Evolutionary conservation across 2,797 vertebrate genomes (phyloP).

Genomic region (Sphenopsis melanotis): DNA sequence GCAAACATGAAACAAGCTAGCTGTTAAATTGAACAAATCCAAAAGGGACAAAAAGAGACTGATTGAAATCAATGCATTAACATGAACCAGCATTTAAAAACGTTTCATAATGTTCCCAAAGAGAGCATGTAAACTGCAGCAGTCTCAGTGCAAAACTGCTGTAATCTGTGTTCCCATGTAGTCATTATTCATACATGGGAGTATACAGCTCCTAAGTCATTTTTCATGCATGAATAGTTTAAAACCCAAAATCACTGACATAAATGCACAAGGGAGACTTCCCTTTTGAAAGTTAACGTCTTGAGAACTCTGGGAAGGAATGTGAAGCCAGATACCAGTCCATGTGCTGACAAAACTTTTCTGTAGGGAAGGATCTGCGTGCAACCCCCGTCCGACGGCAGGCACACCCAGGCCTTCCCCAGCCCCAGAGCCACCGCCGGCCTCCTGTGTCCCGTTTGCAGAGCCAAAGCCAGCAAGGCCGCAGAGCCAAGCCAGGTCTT

Average conservation of each 20-base stretch:
- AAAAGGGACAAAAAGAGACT: conserved; percentile 14
- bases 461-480: not conserved
- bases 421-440: not conserved
- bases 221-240: conserved; percentile 54
- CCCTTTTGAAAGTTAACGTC: not conserved
- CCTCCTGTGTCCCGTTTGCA: not conserved
- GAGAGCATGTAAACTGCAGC: conserved; percentile 16
- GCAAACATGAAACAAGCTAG: conserved; percentile 18
- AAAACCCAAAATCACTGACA: conserved; percentile 22
- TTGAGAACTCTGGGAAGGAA: not conserved
- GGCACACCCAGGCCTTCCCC: not conserved
- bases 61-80: conserved; percentile 13
- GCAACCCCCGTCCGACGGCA: rapidly evolving
- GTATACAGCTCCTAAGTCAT: conserved; percentile 17
- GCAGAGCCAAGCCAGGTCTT: not conserved
- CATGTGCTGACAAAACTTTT: not conserved
- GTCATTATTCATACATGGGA: not conserved
- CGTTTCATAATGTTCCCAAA: conserved; percentile 25
- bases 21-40: conserved; percentile 5
- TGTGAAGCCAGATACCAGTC: not conserved
- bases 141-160: not conserved
- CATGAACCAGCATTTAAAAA: conserved; percentile 38
- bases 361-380: not conserved
- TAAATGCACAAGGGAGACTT: not conserved
- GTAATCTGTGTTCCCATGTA: conserved; percentile 12